Evolutionary conservation across 2,113 vertebrate genomes (phyloP).

Genomic region (rabbit (Oryctolagus cuniculus)): DNA sequence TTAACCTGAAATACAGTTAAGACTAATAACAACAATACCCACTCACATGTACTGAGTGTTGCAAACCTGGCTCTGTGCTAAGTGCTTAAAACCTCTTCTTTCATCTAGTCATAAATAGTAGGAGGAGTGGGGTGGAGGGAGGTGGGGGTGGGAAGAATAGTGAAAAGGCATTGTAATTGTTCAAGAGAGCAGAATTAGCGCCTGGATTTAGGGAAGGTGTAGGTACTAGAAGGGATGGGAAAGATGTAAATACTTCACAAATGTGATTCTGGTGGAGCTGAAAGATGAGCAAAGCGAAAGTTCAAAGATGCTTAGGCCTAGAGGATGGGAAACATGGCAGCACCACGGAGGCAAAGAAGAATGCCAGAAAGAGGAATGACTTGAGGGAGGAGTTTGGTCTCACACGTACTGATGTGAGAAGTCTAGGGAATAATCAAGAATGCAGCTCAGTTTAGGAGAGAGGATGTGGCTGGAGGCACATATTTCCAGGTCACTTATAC

Average conservation of each 20-base stretch:
- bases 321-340: too few relatives aligned
- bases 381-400: not conserved
- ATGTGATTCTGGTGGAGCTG: not conserved
- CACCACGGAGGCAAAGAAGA: not conserved
- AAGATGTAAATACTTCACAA: not conserved
- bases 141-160: not conserved
- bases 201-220: not conserved
- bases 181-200: not conserved
- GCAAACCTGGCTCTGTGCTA: not conserved
- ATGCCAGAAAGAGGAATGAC: not conserved
- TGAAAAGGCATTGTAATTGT: not conserved
- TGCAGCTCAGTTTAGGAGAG: not conserved
- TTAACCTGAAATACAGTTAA: not conserved
- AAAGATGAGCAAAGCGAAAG: not conserved
- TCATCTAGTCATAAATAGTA: not conserved
- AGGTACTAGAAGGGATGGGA: not conserved
- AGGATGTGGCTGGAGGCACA: not conserved
- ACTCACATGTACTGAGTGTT: not conserved
- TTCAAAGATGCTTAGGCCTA: not conserved
- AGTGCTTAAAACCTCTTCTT: not conserved
- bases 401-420: not conserved
- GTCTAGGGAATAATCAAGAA: not conserved
- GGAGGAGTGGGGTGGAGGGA: not conserved
- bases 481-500: not conserved
- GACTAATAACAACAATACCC: not conserved